These are phyloP conservation scores for Graptemys geographica DNA, from an alignment of 2,797 vertebrate genomes.

Conservation along the genomic window DNA sequence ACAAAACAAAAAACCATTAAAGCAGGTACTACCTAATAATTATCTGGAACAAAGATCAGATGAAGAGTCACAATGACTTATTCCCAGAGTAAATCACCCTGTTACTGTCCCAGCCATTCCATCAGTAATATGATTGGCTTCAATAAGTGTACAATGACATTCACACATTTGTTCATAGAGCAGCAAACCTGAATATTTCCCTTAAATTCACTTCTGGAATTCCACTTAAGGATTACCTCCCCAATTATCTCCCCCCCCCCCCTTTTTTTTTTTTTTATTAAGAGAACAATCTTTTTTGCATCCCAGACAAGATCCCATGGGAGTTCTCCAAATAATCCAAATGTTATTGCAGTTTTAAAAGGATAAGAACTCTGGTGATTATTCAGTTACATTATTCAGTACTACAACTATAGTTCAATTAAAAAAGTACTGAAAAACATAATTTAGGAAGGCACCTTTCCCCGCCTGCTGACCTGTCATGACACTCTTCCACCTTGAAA, in stretches of 20 bases:
- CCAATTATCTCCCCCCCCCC: neutral
- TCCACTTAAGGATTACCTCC: neutral
- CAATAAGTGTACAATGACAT: neutral
- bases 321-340: neutral
- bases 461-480: neutral
- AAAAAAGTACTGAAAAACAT: neutral
- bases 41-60: neutral
- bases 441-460: neutral
- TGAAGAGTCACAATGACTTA: neutral
- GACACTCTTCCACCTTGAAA: neutral
- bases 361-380: neutral
- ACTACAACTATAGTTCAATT: neutral
- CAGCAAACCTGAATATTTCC: neutral
- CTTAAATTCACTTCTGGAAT: neutral
- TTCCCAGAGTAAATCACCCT: neutral
- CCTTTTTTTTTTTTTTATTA: neutral
- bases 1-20: neutral
- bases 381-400: neutral
- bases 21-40: rapidly evolving
- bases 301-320: neutral
- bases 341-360: neutral
- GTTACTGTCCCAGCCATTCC: neutral
- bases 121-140: neutral
- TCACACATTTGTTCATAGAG: neutral
- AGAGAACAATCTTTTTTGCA: neutral